These are phyloP conservation scores for Malacoctenus gilli DNA, from an alignment of 2,797 vertebrate species.

Conservation along the genomic window DNA sequence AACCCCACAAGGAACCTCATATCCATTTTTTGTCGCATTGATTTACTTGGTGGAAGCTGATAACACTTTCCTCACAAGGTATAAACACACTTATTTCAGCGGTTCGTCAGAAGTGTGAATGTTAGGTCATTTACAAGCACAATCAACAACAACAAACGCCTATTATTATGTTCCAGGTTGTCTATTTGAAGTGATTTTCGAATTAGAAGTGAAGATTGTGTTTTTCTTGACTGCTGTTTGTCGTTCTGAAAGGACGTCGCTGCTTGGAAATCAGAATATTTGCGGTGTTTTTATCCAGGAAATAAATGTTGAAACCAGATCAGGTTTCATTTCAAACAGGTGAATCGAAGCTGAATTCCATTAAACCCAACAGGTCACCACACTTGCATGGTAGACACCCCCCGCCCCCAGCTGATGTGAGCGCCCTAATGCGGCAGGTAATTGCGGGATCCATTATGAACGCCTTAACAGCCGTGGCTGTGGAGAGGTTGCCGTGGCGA, in stretches of 20 bases:
- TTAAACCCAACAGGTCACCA: neutral
- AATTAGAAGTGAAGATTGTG: too few species aligned
- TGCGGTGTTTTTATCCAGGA: neutral
- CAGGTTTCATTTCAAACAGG: neutral
- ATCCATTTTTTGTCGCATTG: neutral
- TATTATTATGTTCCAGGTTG: too few species aligned
- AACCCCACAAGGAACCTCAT: neutral
- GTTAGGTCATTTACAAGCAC: too few species aligned
- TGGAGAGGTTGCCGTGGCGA: slow-evolving; percentile 33
- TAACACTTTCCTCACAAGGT: too few species aligned
- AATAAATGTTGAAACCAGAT: neutral
- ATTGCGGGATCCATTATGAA: slow-evolving; percentile 51
- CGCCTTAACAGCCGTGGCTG: neutral
- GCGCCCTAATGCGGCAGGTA: slow-evolving; percentile 25
- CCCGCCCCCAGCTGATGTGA: neutral
- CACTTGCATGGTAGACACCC: neutral
- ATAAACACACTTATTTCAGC: too few species aligned
- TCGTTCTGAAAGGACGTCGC: neutral
- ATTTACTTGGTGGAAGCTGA: too few species aligned
- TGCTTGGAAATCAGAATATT: neutral
- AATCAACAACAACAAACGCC: too few species aligned
- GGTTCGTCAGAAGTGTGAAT: too few species aligned
- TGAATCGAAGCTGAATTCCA: neutral
- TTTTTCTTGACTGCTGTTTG: too few species aligned
- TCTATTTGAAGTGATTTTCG: too few species aligned